These are phyloP conservation scores for Malurus elegans DNA, from an alignment of 2,113 vertebrate genomes.

Conservation along the genomic window DNA sequence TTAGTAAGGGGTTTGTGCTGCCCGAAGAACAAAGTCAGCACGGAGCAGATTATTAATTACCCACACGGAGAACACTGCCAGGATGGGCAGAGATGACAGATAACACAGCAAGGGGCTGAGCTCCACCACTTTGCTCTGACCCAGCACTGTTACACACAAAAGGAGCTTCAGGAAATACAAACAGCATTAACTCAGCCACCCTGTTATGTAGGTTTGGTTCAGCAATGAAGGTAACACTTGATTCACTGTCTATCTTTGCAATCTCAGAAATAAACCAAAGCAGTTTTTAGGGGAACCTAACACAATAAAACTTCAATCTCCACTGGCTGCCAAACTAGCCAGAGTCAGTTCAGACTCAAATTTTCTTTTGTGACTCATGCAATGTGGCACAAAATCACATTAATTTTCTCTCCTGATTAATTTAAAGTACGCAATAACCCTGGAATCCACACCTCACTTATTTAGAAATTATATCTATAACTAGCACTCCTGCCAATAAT, in stretches of 20 bases:
- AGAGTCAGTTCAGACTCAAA: neutral
- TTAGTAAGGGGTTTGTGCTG: neutral
- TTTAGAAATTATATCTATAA: neutral
- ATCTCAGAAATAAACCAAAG: neutral
- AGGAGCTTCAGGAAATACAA: neutral
- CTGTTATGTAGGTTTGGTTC: neutral
- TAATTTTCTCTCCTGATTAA: neutral
- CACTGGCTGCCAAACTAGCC: neutral
- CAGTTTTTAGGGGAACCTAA: neutral
- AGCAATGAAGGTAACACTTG: neutral
- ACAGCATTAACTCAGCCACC: neutral
- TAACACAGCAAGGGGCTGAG: neutral
- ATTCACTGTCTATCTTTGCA: neutral
- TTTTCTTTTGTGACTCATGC: neutral
- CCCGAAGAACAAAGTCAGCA: conserved; percentile 30
- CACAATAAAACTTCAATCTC: neutral
- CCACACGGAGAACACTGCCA: neutral
- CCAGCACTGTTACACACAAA: neutral
- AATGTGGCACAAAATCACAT: neutral
- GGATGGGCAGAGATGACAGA: neutral
- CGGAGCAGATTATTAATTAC: neutral
- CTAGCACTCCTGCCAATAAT: neutral
- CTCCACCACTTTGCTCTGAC: neutral
- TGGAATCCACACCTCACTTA: neutral
- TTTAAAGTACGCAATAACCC: neutral